Conservation (phyloP, 2,797 vertebrate genomes). For the Poeciliopsis infans region DNA sequence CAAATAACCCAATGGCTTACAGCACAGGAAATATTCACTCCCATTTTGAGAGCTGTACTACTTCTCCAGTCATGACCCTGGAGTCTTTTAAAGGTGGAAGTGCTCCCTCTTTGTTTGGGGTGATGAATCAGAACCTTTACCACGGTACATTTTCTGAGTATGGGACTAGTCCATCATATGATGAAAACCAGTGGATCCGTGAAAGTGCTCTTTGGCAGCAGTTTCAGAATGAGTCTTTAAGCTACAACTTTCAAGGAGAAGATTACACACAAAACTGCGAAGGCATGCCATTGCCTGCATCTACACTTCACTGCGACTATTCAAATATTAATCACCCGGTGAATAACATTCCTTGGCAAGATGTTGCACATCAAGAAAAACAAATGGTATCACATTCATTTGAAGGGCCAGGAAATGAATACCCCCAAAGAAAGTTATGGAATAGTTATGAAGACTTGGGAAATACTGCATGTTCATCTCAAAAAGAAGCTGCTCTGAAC, state of each 20-base stretch:
- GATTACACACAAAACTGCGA: conserved; percentile 55
- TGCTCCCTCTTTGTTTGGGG: conserved; percentile 57
- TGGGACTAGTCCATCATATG: conserved; percentile 64
- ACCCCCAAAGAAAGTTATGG: conserved; percentile 68
- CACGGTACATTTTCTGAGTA: conserved; percentile 60
- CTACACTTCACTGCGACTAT: conserved; percentile 45
- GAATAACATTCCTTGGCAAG: conserved; percentile 53
- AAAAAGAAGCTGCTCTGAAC: conserved; percentile 84
- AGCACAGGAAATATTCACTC: conserved; percentile 73
- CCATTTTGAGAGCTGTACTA: conserved; percentile 41
- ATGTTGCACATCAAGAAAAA: conserved; percentile 48
- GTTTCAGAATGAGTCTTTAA: conserved; percentile 74
- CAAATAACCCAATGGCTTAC: conserved; percentile 53
- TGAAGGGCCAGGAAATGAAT: conserved; percentile 42
- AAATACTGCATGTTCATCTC: conserved; percentile 63
- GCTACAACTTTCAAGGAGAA: conserved; percentile 55
- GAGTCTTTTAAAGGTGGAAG: conserved; percentile 61
- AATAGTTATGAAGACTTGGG: conserved; percentile 69
- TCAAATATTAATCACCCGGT: conserved; percentile 57
- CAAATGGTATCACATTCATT: conserved; percentile 46
- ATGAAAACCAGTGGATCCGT: conserved; percentile 80
- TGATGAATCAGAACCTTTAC: conserved; percentile 44
- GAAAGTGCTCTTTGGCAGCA: conserved; percentile 80
- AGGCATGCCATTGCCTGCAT: conserved; percentile 30
- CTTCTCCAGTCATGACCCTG: conserved; percentile 46